phyloP scores from a whole-genome alignment of 2,113 vertebrate genomes.

The Epinephelus lanceolatus region DNA sequence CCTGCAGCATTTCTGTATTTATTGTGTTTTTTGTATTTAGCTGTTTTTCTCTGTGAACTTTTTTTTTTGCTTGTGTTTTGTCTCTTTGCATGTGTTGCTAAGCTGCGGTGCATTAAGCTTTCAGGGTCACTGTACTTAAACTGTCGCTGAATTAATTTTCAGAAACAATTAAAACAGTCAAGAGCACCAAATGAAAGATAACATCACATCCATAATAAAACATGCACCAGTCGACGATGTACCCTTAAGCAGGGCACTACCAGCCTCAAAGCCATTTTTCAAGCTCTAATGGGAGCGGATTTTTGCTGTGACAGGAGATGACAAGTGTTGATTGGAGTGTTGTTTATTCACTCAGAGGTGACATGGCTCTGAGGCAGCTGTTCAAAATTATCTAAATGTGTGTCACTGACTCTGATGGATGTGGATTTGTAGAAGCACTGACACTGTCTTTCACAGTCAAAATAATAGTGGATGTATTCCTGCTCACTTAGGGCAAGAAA shows the following conservation, averaged over 20 bases:
- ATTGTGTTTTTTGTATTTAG: neutral
- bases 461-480: neutral
- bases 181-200: slow-evolving; percentile 7
- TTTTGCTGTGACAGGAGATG: slow-evolving; percentile 42
- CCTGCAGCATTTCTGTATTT: neutral
- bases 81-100: neutral
- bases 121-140: neutral
- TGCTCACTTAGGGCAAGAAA: neutral
- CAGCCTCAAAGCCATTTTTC: neutral
- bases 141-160: neutral
- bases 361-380: slow-evolving; percentile 43
- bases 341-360: slow-evolving; percentile 41
- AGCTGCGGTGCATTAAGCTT: neutral
- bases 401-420: slow-evolving; percentile 39
- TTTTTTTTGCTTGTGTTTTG: neutral
- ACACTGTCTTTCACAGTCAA: neutral
- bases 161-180: neutral
- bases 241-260: slow-evolving; percentile 3
- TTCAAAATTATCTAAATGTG: slow-evolving; percentile 33
- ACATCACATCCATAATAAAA: neutral
- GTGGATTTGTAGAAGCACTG: slow-evolving; percentile 8
- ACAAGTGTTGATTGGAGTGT: slow-evolving; percentile 57
- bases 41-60: no score
- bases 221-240: neutral
- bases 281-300: slow-evolving; percentile 15